Base-by-base conservation (phyloP, 1,140 invertebrate species). In the Bursaphelenchus mucronatus region DNA sequence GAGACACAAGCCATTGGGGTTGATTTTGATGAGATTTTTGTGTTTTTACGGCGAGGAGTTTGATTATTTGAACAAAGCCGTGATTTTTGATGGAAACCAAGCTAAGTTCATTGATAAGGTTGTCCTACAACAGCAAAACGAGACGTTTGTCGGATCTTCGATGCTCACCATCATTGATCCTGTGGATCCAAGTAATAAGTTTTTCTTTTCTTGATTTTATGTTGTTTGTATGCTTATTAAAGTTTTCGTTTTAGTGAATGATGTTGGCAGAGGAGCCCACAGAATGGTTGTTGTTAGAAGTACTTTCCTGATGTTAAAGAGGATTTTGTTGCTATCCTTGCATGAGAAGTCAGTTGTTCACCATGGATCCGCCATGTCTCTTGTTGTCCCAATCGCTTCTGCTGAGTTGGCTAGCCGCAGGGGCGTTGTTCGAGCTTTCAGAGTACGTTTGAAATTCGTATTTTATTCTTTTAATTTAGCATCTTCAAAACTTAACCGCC, bases 121-220 rank as follows among this genome's bases (percentile, higher is more conserved):
- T 76, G 90, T 94, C 76, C 88, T 89, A 2, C 64, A 67, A 61
- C 64, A 11, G 19, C 17, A 59, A 13, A n/a, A 68, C 3, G 44
- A 59, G 10, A 43, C 61, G 13, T 21, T 30, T 30, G 11, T 56
- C 10, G 15, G 92, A 59, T 90, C 92, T 8, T 93, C 91, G 52
- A 83, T 97, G 70, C 83, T 98, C 40, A 97, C 92, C 82, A 97
- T 97, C 73, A 92, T 97, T 85, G 94, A 98, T 85, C 94, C 94
- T n/a, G 84, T 97, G 17, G 13, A 68, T 19, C 45, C 51, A 11
- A 46, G 63, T 64, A 67, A 64, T 2, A 61, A 3, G 13, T 4
- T 63, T 13, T 13, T 66, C 11, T 21, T 41, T 53, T 53, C 62
- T 30, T 30, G 30, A 30, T 30, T 30, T 30, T 30, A 30, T 30